Conservation (phyloP, 2,797 vertebrate species). For the Pseudocheirus occidentalis region DNA sequence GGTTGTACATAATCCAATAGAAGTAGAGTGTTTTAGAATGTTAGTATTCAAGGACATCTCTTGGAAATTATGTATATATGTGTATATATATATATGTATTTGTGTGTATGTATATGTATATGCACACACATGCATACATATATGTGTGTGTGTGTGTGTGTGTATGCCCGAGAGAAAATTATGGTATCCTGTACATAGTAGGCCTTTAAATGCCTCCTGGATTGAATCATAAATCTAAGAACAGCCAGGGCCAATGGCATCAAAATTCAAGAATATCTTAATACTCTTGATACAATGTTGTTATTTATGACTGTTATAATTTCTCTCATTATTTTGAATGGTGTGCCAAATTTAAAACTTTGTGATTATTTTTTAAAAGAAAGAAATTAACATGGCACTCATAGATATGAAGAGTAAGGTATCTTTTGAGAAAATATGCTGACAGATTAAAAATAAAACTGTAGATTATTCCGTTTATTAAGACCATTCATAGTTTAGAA, state of each 20-base stretch:
- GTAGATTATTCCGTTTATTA: neutral
- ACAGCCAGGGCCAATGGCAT: neutral
- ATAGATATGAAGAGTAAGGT: neutral
- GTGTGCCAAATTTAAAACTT: slow-evolving; percentile 60
- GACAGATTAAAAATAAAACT: slow-evolving; percentile 37
- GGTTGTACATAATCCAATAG: slow-evolving; percentile 1
- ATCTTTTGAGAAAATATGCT: neutral
- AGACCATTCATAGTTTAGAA: neutral
- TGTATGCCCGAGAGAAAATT: slow-evolving; percentile 28
- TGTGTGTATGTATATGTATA: neutral
- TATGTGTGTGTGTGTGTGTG: neutral
- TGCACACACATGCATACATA: neutral
- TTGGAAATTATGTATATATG: slow-evolving; percentile 8
- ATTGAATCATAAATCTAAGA: neutral
- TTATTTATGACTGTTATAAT: slow-evolving; percentile 45
- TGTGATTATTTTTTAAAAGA: slow-evolving; percentile 45
- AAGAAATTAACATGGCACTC: slow-evolving; percentile 33
- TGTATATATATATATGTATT: slow-evolving; percentile 10
- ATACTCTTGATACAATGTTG: slow-evolving; percentile 39
- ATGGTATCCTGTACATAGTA: neutral
- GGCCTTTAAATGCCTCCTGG: neutral
- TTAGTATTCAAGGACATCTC: neutral
- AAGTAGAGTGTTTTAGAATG: neutral
- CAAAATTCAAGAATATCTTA: slow-evolving; percentile 25
- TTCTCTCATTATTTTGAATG: slow-evolving; percentile 17